Percentiles rank a stretch among this genome's conserved stretches.
Conservation (phyloP, 1,140 invertebrate species). For the Leptopilina boulardi region DNA sequence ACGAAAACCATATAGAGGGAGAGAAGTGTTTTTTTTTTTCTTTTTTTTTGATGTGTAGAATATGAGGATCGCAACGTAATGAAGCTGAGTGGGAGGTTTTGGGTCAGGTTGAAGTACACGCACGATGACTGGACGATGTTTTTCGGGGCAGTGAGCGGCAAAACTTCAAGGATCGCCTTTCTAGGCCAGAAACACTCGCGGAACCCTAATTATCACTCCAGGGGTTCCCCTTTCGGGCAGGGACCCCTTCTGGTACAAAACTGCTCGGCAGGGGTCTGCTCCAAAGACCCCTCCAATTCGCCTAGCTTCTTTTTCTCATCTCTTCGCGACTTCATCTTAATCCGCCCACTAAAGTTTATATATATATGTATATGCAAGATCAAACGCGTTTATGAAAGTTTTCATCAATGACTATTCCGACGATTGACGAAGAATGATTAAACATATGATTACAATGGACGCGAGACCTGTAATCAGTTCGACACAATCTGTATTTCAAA, state of each 20-base stretch:
- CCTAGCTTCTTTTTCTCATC: conserved; percentile 18
- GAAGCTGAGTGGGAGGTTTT: conserved; percentile 35
- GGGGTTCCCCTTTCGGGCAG: conserved; percentile 66
- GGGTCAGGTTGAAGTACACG: conserved; percentile 8
- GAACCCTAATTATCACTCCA: conserved; percentile 70
- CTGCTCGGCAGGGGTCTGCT: conserved; percentile 61
- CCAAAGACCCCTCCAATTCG: conserved; percentile 55
- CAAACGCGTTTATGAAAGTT: not conserved
- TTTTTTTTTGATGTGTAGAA: conserved; percentile 31
- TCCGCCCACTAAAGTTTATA: conserved; percentile 53
- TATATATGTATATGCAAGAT: conserved; percentile 42
- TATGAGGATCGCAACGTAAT: conserved; percentile 37
- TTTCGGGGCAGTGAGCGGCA: conserved; percentile 67
- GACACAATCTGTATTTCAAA: conserved; percentile 39
- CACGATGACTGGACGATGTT: conserved; percentile 68
- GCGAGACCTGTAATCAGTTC: conserved; percentile 10
- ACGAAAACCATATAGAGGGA: conserved; percentile 42
- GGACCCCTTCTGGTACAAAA: conserved; percentile 64
- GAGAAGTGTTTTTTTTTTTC: too few relatives aligned
- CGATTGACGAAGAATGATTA: conserved; percentile 19
- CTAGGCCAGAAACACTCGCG: conserved; percentile 67
- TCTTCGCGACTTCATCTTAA: conserved; percentile 42
- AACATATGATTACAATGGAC: not conserved
- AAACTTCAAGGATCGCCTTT: conserved; percentile 67
- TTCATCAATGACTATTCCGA: conserved; percentile 8